A percentile compares a stretch with the other conserved stretches of the same genome.
Conservation (phyloP, 1,140 invertebrate species). For the Coptotermes formosanus region DNA sequence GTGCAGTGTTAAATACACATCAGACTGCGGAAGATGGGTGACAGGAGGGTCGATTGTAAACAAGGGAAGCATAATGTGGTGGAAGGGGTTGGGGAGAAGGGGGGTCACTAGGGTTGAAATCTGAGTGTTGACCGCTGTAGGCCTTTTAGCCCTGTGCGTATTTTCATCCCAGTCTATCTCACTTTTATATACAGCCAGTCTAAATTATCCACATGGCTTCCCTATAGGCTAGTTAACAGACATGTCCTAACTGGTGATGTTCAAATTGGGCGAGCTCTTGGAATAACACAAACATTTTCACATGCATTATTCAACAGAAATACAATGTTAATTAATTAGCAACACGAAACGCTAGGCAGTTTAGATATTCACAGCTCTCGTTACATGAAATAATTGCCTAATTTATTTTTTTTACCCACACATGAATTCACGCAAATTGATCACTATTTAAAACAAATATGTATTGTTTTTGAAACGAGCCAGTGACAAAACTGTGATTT, state of each 20-base stretch:
- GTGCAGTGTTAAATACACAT: neutral
- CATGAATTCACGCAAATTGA: neutral
- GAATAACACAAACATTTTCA: conserved; percentile 5
- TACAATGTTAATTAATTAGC: conserved; percentile 11
- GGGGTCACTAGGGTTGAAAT: neutral
- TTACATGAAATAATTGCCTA: neutral
- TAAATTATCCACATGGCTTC: neutral
- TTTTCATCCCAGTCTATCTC: neutral
- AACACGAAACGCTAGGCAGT: neutral
- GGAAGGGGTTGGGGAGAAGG: too few relatives aligned
- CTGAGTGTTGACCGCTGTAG: neutral
- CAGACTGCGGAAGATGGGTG: neutral
- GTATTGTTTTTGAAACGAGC: neutral
- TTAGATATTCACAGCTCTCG: neutral
- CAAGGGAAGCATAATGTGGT: neutral
- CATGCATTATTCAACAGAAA: neutral
- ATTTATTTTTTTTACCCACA: neutral
- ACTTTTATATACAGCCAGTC: neutral
- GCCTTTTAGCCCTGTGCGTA: neutral
- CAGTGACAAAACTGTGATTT: too few relatives aligned
- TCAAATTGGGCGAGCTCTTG: neutral
- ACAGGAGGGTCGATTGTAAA: neutral
- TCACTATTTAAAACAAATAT: neutral
- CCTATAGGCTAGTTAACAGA: neutral
- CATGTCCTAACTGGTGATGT: neutral